Evolutionary conservation across 2,888 invertebrate genomes (phyloP), one percentile per base, ranked within the genome.

Genomic region (Litoditis marina): DNA sequence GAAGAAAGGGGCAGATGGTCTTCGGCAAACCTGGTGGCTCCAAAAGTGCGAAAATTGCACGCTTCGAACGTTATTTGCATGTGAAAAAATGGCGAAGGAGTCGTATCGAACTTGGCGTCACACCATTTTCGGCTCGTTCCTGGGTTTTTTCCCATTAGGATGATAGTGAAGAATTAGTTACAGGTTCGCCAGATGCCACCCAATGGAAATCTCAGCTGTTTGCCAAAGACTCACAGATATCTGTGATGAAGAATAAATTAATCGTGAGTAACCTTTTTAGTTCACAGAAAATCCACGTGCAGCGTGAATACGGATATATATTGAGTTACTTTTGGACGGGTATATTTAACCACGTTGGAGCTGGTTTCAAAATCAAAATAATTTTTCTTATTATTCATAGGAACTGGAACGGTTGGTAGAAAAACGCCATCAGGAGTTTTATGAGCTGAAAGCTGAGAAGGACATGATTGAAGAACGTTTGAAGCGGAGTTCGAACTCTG

Each of bases 391-490:
- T 1, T 49, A 13, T 46, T 65, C 67, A 28, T 31, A 68, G 70
- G 71, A 76, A 30, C 44, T 64, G 2, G 75, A 76, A 44, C 49
- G 66, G 27, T 69, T 69, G 50, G 36, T 73, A 13, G 75, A 76
- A 39, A 72, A 73, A 44, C 50, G 69, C 31, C 65, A 66, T 39
- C 65, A 71, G 39, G 69, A 73, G 36, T 69, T 64, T 47, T 71
- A 66, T 25, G 73, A 73, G 47, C 55, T 69, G 68, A 73, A 76
- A 47, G 69, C 67, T 6, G 73, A 73, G 44, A 70, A 71, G 31
- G 72, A 83, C 65, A 57, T 66, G 61, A 85, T 86, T 63, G 83
- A 84, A 66, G 76, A 73, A 19, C 28, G 66, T 47, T 32, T 68
- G 13, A 56, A 65, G 28, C 63, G 60, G n/a, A 55, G 65, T 22